Conservation (phyloP, 2,113 vertebrate genomes). For the Myxocyprinus asiaticus region DNA sequence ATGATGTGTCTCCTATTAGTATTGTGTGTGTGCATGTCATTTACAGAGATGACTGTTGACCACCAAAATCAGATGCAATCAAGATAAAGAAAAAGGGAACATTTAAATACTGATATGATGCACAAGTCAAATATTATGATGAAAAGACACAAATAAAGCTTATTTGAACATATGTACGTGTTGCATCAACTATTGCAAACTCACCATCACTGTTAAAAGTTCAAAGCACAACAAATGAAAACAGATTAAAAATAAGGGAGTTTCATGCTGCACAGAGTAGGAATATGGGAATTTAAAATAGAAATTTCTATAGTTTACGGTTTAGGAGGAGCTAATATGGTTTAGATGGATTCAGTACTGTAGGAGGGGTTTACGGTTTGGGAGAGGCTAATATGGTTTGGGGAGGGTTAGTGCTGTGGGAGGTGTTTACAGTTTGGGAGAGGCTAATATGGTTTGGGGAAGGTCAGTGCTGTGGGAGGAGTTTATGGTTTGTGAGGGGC, state of each 20-base stretch:
- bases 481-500: not conserved
- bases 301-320: too few relatives aligned
- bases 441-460: not conserved
- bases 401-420: not conserved
- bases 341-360: not conserved
- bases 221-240: constrained; percentile 10
- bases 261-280: not conserved
- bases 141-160: not conserved
- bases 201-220: not conserved
- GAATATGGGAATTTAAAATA: too few relatives aligned
- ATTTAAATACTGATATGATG: constrained; percentile 27
- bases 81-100: not conserved
- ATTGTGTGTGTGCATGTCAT: not conserved
- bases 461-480: not conserved
- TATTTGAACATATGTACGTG: not conserved
- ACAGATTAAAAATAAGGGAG: constrained; percentile 3
- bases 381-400: not conserved
- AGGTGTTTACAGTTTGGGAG: too few relatives aligned
- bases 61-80: not conserved
- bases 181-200: not conserved
- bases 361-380: not conserved
- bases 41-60: constrained; percentile 10
- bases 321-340: not conserved
- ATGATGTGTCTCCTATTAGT: not conserved
- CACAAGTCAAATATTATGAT: constrained; percentile 5